Conservation (phyloP, 2,113 vertebrate species). For the Helogale parvula region DNA sequence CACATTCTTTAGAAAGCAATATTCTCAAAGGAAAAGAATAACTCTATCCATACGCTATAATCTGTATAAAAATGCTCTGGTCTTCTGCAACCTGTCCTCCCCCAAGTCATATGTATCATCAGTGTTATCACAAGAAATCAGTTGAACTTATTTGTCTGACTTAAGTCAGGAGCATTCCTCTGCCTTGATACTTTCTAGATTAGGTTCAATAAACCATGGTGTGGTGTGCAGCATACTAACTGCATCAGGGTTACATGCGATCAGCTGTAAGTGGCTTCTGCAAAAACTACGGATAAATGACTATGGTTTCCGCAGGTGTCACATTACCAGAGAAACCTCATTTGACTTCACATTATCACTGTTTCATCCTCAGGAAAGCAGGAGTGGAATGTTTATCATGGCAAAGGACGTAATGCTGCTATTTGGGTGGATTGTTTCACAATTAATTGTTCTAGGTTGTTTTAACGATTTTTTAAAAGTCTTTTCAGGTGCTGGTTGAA, state of each 20-base stretch:
- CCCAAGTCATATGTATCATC: constrained; percentile 66
- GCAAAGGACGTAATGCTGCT: constrained; percentile 83
- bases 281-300: constrained; percentile 80
- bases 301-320: constrained; percentile 82
- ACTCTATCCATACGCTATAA: constrained; percentile 79
- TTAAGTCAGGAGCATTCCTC: constrained; percentile 81
- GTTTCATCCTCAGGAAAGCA: constrained; percentile 83
- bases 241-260: constrained; percentile 80
- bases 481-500: constrained; percentile 82
- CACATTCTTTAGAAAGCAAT: constrained; percentile 76
- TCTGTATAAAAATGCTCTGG: constrained; percentile 77
- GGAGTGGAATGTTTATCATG: constrained; percentile 87
- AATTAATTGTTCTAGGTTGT: constrained; percentile 77
- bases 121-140: constrained; percentile 70
- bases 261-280: constrained; percentile 81
- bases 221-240: constrained; percentile 76
- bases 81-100: constrained; percentile 74
- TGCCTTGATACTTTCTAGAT: constrained; percentile 78
- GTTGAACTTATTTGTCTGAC: constrained; percentile 67
- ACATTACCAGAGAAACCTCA: constrained; percentile 84
- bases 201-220: constrained; percentile 80
- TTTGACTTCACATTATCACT: constrained; percentile 84
- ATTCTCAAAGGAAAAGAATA: constrained; percentile 80
- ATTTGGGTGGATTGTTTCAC: constrained; percentile 79
- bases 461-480: constrained; percentile 60